Base-by-base conservation (phyloP, 2,113 vertebrate genomes). In the Tautogolabrus adspersus region DNA sequence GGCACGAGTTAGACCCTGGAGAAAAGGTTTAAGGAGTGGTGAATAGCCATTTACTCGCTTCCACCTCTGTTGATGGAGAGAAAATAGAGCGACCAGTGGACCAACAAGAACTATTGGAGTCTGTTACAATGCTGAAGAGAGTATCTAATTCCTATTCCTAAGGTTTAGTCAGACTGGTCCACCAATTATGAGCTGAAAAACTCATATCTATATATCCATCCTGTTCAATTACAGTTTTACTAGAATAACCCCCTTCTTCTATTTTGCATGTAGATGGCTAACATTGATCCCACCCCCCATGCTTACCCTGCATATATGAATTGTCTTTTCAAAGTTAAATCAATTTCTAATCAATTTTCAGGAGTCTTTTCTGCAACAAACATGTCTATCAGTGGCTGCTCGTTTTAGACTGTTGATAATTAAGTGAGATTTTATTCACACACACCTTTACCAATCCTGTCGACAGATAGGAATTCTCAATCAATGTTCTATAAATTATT, bases 21-120 rank as follows among this genome's bases (percentile, higher is more conserved):
- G 83, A 91, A 93, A 90, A 83, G 87, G 65, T 89, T 93, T 91
- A 92, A 85, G 71, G 83, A 93, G 79, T 75, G 84, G 88, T 87
- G 83, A 91, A 90, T 87, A 75, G 90, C 86, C 75, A 90, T 92
- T 90, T 88, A 88, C 88, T 93, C 89, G 77, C 84, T 72, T 84
- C 77, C 86, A 83, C 79, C 87, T 88, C 84, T 91, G 86, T 82
- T 87, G 84, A 87, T 82, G 69, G 81, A 81, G 72, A 74, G 72
- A 89, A 91, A 89, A 89, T 86, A 77, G 81, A 82, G 38, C 57
- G 47, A 77, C 83, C 86, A 84, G 83, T 71, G 63, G 84, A 85
- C 82, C 79, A 83, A 81, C 66, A 74, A 74, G 54, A 83, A 74
- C 85, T 49, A 77, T 71, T 87, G 66, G 81, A 84, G 73, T 84